phyloP scores from a whole-genome alignment of 2,888 invertebrate genomes.

The Nebria brevicollis region DNA sequence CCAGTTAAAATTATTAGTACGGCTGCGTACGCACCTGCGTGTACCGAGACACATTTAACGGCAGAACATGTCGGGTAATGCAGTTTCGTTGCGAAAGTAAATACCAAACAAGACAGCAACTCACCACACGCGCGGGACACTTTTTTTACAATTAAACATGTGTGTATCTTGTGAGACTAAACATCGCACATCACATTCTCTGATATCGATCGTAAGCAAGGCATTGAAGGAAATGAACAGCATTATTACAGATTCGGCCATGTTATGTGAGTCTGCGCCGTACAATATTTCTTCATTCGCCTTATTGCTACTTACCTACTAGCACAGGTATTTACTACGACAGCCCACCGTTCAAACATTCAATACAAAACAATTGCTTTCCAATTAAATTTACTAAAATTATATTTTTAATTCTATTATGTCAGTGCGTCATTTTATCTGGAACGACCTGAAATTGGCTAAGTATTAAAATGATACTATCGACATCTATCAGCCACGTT shows the following conservation, averaged over 20 bases:
- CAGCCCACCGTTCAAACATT: slow-evolving; percentile 6
- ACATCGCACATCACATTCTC: slow-evolving; percentile 62
- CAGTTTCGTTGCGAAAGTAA: slow-evolving; percentile 58
- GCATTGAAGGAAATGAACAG: slow-evolving; percentile 64
- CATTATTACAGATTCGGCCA: slow-evolving; percentile 70
- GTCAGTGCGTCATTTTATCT: slow-evolving; percentile 37
- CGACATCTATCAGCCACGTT: slow-evolving; percentile 26
- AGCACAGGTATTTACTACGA: slow-evolving; percentile 7
- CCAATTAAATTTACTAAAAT: slow-evolving; percentile 14
- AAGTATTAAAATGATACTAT: slow-evolving; percentile 28
- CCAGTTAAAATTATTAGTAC: slow-evolving; percentile 88
- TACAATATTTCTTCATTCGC: slow-evolving; percentile 48
- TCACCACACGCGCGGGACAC: slow-evolving; percentile 37
- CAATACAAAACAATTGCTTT: slow-evolving; percentile 20
- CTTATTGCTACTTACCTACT: slow-evolving; percentile 30
- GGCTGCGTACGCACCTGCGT: slow-evolving; percentile 98
- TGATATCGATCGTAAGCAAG: slow-evolving; percentile 72
- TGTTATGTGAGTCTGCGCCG: slow-evolving; percentile 78
- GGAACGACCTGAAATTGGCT: slow-evolving; percentile 39
- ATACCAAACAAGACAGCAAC: slow-evolving; percentile 55
- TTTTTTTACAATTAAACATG: slow-evolving; percentile 57
- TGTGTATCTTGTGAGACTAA: slow-evolving; percentile 57
- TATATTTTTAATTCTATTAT: slow-evolving; percentile 14
- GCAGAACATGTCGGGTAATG: slow-evolving; percentile 62
- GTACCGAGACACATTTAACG: slow-evolving; percentile 66